Conservation (phyloP, 2,797 vertebrate species). For the Synanceia verrucosa region DNA sequence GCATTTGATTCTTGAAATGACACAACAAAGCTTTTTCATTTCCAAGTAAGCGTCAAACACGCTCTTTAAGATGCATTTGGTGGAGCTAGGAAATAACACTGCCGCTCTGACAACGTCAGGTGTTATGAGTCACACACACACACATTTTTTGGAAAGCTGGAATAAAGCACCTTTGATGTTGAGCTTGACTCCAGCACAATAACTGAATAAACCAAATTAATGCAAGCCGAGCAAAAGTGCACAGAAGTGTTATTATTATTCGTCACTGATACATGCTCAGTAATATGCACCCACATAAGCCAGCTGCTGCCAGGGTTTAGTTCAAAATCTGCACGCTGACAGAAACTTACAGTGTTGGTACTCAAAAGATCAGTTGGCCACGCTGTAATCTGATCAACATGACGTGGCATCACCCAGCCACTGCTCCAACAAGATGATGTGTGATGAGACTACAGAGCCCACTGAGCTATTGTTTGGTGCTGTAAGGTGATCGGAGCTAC, state of each 20-base stretch:
- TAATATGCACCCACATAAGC: neutral
- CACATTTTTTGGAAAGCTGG: neutral
- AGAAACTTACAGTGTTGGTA: neutral
- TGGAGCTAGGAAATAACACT: constrained; percentile 21
- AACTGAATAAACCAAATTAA: constrained; percentile 26
- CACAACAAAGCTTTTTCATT: neutral
- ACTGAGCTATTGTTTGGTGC: constrained; percentile 42
- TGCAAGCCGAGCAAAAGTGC: constrained; percentile 45
- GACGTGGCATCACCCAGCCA: constrained; percentile 38
- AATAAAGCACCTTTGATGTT: constrained; percentile 19
- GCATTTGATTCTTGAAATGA: neutral
- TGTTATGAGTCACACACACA: constrained; percentile 14
- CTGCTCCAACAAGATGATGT: constrained; percentile 38
- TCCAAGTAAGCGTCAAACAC: neutral
- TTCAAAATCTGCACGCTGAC: neutral
- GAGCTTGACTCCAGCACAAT: constrained; percentile 26
- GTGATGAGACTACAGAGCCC: constrained; percentile 43
- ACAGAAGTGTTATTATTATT: constrained; percentile 13
- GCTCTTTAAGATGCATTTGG: constrained; percentile 1
- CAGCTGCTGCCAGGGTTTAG: too few relatives aligned
- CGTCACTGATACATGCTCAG: constrained; percentile 21
- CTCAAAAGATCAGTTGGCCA: constrained; percentile 16
- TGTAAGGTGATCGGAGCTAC: constrained; percentile 66
- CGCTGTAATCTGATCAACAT: constrained; percentile 52
- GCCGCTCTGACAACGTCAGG: neutral